Conservation (phyloP, 2,888 invertebrate species). For the Acanthopleura granulata region DNA sequence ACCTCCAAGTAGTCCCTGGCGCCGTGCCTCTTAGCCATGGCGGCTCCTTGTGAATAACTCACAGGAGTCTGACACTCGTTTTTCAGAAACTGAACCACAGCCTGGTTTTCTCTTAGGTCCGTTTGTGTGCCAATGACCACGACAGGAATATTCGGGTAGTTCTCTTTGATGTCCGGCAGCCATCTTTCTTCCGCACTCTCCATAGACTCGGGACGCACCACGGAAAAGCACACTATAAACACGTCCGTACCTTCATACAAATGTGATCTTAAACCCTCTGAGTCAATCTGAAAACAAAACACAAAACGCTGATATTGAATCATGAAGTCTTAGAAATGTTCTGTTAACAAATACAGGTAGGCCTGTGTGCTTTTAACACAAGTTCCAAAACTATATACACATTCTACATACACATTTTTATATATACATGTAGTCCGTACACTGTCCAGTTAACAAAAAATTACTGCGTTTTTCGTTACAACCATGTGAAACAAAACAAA, state of each 20-base stretch:
- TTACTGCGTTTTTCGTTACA: too few species aligned
- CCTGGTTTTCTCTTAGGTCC: constrained; percentile 41
- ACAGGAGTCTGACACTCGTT: background rate
- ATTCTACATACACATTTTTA: too few species aligned
- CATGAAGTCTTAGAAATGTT: too few species aligned
- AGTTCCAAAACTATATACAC: too few species aligned
- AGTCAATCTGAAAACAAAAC: constrained; percentile 3
- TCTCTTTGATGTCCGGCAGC: constrained; percentile 55
- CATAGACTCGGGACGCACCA: constrained; percentile 50
- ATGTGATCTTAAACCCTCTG: constrained; percentile 1
- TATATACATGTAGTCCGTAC: too few species aligned
- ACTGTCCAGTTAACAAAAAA: too few species aligned
- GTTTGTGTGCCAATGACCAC: constrained; percentile 59
- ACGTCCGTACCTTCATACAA: constrained; percentile 56
- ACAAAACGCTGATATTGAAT: background rate
- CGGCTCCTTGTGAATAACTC: background rate
- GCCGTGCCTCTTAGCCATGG: background rate
- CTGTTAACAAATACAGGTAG: too few species aligned
- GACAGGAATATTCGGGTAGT: constrained; percentile 51
- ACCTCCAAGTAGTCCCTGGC: constrained; percentile 40
- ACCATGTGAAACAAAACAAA: too few species aligned
- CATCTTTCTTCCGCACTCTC: constrained; percentile 54
- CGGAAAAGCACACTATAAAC: constrained; percentile 58
- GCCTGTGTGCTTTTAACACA: too few species aligned
- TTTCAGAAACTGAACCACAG: background rate